phyloP scores from a whole-genome alignment of 2,113 vertebrate species.

The Gavia stellata region DNA sequence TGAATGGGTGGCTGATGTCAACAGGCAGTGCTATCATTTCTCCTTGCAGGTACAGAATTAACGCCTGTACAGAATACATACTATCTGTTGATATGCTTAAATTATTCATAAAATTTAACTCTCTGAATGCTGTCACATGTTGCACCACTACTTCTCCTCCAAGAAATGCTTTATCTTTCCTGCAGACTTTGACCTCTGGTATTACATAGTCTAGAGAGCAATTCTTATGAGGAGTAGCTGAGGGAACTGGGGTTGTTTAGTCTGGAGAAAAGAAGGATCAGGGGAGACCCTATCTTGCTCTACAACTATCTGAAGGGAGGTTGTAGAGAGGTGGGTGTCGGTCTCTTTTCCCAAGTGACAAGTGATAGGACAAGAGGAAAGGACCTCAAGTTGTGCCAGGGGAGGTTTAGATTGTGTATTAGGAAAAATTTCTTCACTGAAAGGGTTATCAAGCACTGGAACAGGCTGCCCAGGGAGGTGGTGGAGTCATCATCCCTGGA shows the following conservation, averaged over 20 bases:
- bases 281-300: neutral
- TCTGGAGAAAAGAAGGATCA: neutral
- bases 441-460: neutral
- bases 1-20: neutral
- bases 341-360: neutral
- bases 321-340: fast-evolving
- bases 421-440: neutral
- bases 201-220: neutral
- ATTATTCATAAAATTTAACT: neutral
- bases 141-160: neutral
- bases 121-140: neutral
- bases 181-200: neutral
- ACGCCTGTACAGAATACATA: neutral
- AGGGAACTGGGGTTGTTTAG: neutral
- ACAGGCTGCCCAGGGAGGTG: neutral
- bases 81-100: neutral
- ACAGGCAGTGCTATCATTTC: neutral
- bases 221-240: neutral
- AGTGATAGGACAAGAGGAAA: neutral
- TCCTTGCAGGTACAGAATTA: neutral
- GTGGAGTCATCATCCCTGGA: neutral
- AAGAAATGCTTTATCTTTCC: neutral
- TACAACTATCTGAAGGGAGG: neutral
- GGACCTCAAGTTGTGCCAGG: fast-evolving
- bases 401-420: neutral